Evolutionary conservation across 2,113 vertebrate species (phyloP).

Genomic region (Cebidichthys violaceus): DNA sequence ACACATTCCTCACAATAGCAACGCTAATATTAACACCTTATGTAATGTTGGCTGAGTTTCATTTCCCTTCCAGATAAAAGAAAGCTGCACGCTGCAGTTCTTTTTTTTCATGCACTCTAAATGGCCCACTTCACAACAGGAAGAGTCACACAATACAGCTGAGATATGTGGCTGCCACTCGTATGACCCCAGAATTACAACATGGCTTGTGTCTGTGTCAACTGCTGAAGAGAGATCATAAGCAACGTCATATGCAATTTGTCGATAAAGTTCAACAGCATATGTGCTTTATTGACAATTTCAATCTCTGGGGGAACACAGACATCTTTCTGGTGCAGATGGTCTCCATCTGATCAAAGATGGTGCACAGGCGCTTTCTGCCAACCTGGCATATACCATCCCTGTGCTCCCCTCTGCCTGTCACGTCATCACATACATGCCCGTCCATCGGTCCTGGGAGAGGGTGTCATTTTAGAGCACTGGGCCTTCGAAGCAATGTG

Average conservation of each 20-base stretch:
- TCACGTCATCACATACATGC: too few relatives aligned
- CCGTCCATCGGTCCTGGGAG: too few relatives aligned
- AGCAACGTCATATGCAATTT: too few relatives aligned
- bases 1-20: conserved; percentile 52
- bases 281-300: too few relatives aligned
- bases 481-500: too few relatives aligned
- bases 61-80: conserved; percentile 39
- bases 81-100: conserved; percentile 24
- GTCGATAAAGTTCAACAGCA: too few relatives aligned
- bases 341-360: too few relatives aligned
- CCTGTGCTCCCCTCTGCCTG: neutral
- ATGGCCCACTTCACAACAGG: conserved; percentile 17
- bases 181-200: neutral
- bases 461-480: too few relatives aligned
- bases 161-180: conserved; percentile 8
- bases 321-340: too few relatives aligned
- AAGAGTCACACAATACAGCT: conserved; percentile 9
- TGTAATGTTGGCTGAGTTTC: conserved; percentile 53
- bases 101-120: conserved; percentile 26
- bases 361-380: too few relatives aligned
- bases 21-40: conserved; percentile 62
- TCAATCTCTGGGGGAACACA: too few relatives aligned
- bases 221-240: neutral
- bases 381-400: neutral
- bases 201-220: neutral